Evolutionary conservation across 2,888 invertebrate genomes (phyloP).

Genomic region (Archips crataeganus): DNA sequence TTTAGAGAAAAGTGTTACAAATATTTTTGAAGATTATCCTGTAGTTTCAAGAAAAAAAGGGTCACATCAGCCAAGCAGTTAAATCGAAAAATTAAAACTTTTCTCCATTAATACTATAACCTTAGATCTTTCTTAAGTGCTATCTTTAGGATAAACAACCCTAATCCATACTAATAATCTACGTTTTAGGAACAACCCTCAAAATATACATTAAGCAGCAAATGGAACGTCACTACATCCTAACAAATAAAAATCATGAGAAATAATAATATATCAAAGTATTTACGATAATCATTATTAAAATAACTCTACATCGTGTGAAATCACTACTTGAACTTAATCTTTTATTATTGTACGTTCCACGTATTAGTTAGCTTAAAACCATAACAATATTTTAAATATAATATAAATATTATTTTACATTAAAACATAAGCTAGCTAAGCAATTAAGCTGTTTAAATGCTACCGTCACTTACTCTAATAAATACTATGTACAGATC

Average conservation of each 20-base stretch:
- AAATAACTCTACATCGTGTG: constrained; percentile 30
- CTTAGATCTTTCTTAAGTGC: constrained; percentile 32
- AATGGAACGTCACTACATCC: constrained; percentile 66
- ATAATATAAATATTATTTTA: constrained; percentile 85
- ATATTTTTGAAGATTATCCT: no score
- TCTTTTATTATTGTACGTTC: constrained; percentile 64
- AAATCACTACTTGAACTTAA: constrained; percentile 27
- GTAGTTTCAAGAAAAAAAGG: neutral
- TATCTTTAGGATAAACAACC: constrained; percentile 39
- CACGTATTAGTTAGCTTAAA: constrained; percentile 72
- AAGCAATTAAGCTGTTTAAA: constrained; percentile 81
- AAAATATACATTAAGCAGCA: constrained; percentile 67
- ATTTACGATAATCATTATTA: constrained; percentile 9
- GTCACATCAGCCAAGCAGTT: neutral
- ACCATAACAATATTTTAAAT: constrained; percentile 80
- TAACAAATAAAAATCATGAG: constrained; percentile 54
- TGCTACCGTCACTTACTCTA: constrained; percentile 81
- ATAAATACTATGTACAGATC: constrained; percentile 85
- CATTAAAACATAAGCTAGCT: constrained; percentile 74
- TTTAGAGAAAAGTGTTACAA: neutral
- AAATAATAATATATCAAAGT: constrained; percentile 23
- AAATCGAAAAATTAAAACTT: neutral
- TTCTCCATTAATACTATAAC: constrained; percentile 18
- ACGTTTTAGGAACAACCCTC: constrained; percentile 77
- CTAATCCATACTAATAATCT: constrained; percentile 57